A percentile compares a stretch with the other conserved stretches of the same genome.
Evolutionary conservation across 2,113 vertebrate species (phyloP).

Genomic region (Chinchilla lanigera): DNA sequence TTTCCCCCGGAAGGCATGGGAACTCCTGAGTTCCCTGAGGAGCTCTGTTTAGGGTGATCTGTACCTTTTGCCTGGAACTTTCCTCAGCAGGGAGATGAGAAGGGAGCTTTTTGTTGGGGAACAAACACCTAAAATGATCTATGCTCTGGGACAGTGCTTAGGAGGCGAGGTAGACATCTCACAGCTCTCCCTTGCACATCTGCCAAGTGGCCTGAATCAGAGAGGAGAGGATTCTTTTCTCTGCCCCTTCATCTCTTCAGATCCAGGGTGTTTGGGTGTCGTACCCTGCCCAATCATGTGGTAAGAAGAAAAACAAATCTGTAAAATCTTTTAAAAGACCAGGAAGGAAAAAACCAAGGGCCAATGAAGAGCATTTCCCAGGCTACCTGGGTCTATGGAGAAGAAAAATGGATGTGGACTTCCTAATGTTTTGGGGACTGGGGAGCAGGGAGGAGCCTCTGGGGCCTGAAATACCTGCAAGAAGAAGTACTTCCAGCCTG

Average conservation of each 20-base stretch:
- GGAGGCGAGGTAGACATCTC: background rate
- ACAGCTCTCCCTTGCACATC: background rate
- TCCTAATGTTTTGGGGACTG: background rate
- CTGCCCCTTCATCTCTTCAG: background rate
- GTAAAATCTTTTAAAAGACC: slow-evolving; percentile 6
- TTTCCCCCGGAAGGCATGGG: background rate
- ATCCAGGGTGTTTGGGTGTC: background rate
- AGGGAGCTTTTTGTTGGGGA: background rate
- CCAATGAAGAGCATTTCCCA: slow-evolving; percentile 14
- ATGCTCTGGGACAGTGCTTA: background rate
- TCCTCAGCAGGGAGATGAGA: background rate
- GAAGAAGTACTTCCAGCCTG: background rate
- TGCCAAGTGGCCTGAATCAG: background rate
- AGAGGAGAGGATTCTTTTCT: background rate
- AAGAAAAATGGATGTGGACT: background rate
- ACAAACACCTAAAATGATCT: background rate
- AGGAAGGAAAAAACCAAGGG: background rate
- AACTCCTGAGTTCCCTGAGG: background rate
- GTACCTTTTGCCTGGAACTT: background rate
- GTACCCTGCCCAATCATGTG: background rate
- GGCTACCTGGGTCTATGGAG: background rate
- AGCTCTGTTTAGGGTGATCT: background rate
- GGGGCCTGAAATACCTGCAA: background rate
- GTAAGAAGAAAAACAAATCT: slow-evolving; percentile 11
- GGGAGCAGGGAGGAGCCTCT: background rate